These are phyloP conservation scores for cattle (Bos taurus) DNA, from an alignment of 2,113 vertebrate genomes.

Conservation along the genomic window ARS-UCD2.0 NC_037334.1:28068001-28068500, in stretches of 20 bases:
- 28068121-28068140: constrained; percentile 36
- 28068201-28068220: constrained; percentile 31
- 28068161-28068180: not conserved
- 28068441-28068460: not conserved
- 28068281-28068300: constrained; percentile 21
- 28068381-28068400: not conserved
- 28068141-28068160: not conserved
- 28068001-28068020: not conserved
- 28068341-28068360: not conserved
- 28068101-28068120: not conserved
- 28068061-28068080: constrained; percentile 6
- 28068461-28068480: not conserved
- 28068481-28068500: constrained; percentile 9
- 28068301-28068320: constrained; percentile 4
- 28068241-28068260: not conserved
- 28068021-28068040: not conserved
- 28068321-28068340: not conserved
- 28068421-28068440: not conserved
- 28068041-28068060: not conserved
- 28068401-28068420: not conserved
- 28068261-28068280: not conserved
- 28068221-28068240: not conserved
- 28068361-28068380: not conserved
- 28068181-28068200: constrained; percentile 12
- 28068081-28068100: not conserved